Base-by-base conservation (phyloP, 2,113 vertebrate species). In the Vanacampus margaritifer region DNA sequence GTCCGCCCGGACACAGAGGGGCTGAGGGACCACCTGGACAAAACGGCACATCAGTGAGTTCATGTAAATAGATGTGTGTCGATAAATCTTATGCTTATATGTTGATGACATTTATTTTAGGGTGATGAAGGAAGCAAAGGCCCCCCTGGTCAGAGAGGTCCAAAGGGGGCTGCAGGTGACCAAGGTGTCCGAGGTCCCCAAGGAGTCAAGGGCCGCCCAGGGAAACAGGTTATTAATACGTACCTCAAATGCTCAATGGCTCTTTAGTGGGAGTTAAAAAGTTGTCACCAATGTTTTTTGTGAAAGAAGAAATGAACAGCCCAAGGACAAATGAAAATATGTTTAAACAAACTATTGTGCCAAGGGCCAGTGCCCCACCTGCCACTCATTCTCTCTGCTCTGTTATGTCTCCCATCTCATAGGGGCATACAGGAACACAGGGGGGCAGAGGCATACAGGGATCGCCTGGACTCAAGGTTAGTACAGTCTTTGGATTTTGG, bases 1-100 rank as follows among this genome's bases (percentile, higher is more conserved):
- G 91, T 26, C 73, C 58, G 64, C 16, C 48, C 0, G 91, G 91
- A 76, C 28, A 66, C 14, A 83, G 14, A 37, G 91, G 90, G 74
- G 48, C 51, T 16, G 0, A 67, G 14, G 92, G 90, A 3, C 66
- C 68, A 32, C 12, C 32, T 12, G 88, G 90, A 60, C 71, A 24
- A 51, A 91, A 87, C 76, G 89, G 89, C 21, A 14, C 26, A 28
- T 28, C 75, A 70, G 92, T 93, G 68, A 89, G 91, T 91, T 69
- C 45, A 64, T 61, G 3, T 59, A 36, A 28, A 59, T 32, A 1
- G 14, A 41, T 6, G 17, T 50, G 7, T 53, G 2, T 2, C 24
- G 53, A 54, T 1, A 1, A 24, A 43, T 26, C 10, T 21, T 11
- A 28, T 3, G 23, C 16, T 5, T 9, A 35, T 6, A 59, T 59